Evolutionary conservation across 2,888 invertebrate species (phyloP).

Genomic region (Laothoe populi): DNA sequence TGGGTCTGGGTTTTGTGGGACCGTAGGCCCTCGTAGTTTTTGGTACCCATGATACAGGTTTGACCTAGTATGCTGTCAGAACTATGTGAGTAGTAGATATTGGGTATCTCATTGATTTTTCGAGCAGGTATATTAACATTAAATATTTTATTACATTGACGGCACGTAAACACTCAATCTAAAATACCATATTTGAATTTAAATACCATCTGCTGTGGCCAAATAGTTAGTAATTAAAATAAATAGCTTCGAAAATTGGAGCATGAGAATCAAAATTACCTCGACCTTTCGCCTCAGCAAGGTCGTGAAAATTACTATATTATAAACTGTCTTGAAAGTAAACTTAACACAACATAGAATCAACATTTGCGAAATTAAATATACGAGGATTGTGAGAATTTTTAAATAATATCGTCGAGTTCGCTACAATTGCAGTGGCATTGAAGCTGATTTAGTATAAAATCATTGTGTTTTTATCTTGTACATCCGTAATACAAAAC

Average conservation of each 20-base stretch:
- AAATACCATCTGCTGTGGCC: neutral
- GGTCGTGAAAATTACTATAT: constrained; percentile 18
- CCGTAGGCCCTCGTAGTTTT: too few relatives aligned
- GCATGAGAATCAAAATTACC: constrained; percentile 18
- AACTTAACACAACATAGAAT: neutral
- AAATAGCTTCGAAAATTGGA: constrained; percentile 14
- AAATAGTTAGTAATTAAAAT: constrained; percentile 20
- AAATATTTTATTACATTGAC: neutral
- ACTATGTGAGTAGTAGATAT: too few relatives aligned
- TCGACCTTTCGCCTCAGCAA: constrained; percentile 17
- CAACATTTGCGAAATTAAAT: constrained; percentile 11
- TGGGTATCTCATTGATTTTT: neutral
- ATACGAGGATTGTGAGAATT: constrained; percentile 6
- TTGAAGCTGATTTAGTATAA: constrained; percentile 31
- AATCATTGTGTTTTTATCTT: constrained; percentile 36
- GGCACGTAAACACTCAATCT: neutral
- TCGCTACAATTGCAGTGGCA: constrained; percentile 25
- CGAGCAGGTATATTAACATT: neutral
- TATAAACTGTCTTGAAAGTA: neutral
- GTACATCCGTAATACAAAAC: constrained; percentile 26
- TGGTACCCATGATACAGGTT: too few relatives aligned
- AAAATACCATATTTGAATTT: neutral
- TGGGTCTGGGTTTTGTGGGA: too few relatives aligned
- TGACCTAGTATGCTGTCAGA: too few relatives aligned
- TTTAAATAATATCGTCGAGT: neutral